Percentiles rank a stretch among this genome's conserved stretches.
Evolutionary conservation across 2,113 vertebrate species (phyloP).

Genomic region (Oncorhynchus keta): DNA sequence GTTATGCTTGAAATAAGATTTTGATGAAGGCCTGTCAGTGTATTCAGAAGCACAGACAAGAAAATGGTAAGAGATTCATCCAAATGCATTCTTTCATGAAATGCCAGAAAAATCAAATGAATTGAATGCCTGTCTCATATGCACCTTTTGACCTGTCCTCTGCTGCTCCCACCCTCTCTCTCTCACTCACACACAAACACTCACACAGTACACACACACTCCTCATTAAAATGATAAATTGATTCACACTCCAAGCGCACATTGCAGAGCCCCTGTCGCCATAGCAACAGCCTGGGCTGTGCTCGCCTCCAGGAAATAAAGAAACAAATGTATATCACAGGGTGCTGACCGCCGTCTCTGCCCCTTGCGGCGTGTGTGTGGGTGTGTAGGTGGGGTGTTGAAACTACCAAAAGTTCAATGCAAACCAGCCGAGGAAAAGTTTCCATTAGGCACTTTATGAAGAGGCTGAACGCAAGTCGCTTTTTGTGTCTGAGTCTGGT

Average conservation of each 20-base stretch:
- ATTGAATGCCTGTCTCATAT: not conserved
- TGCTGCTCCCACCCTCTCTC: not conserved
- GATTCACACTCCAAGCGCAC: constrained; percentile 18
- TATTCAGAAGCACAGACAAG: too few species aligned
- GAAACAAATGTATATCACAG: constrained; percentile 43
- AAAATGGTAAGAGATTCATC: too few species aligned
- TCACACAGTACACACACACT: not conserved
- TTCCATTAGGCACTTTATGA: not conserved
- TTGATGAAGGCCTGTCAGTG: too few species aligned
- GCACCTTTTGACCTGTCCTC: not conserved
- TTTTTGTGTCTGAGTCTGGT: not conserved
- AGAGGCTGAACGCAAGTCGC: not conserved
- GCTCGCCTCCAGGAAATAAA: constrained; percentile 42
- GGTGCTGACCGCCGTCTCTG: constrained; percentile 18
- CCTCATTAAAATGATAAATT: constrained; percentile 37
- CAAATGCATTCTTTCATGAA: too few species aligned
- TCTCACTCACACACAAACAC: not conserved
- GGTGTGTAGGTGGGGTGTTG: constrained; percentile 1
- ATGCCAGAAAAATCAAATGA: too few species aligned
- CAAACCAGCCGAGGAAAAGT: not conserved
- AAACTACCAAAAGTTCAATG: not conserved
- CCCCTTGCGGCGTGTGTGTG: not conserved
- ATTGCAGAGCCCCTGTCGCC: constrained; percentile 31
- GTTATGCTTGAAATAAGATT: too few species aligned
- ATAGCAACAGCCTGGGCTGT: constrained; percentile 41